phyloP scores from a whole-genome alignment of 2,797 vertebrate species.

The Gadopsis marmoratus region DNA sequence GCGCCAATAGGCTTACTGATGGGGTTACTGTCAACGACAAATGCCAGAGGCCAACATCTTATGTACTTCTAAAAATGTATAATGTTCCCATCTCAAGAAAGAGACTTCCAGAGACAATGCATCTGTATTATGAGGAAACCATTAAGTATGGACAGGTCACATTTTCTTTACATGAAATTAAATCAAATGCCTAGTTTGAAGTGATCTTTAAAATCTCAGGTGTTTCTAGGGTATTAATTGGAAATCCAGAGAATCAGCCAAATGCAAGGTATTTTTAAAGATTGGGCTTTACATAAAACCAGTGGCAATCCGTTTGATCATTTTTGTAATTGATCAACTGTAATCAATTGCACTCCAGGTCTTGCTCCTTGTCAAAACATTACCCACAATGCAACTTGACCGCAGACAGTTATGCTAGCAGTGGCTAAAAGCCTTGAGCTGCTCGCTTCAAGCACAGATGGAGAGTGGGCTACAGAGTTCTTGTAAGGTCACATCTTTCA shows the following conservation, averaged over 20 bases:
- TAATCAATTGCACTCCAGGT: background rate
- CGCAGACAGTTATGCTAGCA: background rate
- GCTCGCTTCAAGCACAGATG: no score
- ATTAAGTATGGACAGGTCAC: background rate
- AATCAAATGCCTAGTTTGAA: background rate
- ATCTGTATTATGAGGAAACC: background rate
- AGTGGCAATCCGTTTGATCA: background rate
- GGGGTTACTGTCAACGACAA: conserved; percentile 10
- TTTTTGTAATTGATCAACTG: background rate
- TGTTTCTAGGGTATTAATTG: background rate
- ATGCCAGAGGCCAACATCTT: conserved; percentile 15
- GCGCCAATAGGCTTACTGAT: conserved; percentile 29
- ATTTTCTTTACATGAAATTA: background rate
- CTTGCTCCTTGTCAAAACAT: background rate
- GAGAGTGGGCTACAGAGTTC: background rate
- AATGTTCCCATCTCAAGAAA: background rate
- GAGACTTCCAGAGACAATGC: background rate
- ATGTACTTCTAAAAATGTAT: conserved; percentile 6
- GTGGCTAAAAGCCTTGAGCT: background rate
- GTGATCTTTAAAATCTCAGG: background rate
- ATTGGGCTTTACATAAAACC: background rate
- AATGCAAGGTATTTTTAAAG: background rate
- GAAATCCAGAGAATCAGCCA: background rate
- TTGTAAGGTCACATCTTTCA: background rate
- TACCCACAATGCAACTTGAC: background rate